These are phyloP conservation scores for Knipowitschia caucasica DNA, from an alignment of 2,797 vertebrate species.

Conservation along the genomic window DNA sequence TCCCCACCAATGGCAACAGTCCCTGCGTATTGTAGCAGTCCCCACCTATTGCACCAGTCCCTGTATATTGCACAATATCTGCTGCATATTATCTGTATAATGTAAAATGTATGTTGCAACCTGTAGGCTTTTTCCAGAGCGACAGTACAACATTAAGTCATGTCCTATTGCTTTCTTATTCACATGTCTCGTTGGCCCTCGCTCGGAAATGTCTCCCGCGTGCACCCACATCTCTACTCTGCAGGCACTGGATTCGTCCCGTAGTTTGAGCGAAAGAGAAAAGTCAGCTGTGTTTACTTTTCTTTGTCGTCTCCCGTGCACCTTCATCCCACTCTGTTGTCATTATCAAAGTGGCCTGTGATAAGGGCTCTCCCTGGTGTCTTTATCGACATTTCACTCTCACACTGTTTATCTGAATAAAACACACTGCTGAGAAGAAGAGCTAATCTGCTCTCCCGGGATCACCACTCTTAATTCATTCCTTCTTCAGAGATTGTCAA, in stretches of 20 bases:
- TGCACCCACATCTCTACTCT: conserved; percentile 17
- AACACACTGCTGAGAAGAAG: conserved; percentile 40
- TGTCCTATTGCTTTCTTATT: not conserved
- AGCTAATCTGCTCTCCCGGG: conserved; percentile 38
- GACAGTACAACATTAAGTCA: too few species aligned
- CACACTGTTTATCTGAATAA: conserved; percentile 57
- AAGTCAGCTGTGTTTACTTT: conserved; percentile 41
- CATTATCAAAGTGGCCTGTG: conserved; percentile 51
- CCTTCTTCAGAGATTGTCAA: conserved; percentile 33
- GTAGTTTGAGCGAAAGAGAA: conserved; percentile 27
- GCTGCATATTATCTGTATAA: too few species aligned
- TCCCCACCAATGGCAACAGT: too few species aligned
- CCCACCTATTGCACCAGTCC: too few species aligned
- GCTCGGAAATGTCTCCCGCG: conserved; percentile 8
- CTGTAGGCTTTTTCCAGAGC: too few species aligned
- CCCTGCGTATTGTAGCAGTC: too few species aligned
- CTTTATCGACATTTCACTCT: conserved; percentile 55
- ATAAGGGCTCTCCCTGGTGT: conserved; percentile 49
- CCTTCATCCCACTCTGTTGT: conserved; percentile 37
- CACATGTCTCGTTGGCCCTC: not conserved
- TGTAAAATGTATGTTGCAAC: too few species aligned
- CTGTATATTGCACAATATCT: too few species aligned
- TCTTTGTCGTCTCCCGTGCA: conserved; percentile 15
- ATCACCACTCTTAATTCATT: conserved; percentile 31
- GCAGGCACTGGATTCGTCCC: conserved; percentile 16